Base-by-base conservation (phyloP, 2,113 vertebrate species). In the Vulpes vulpes region DNA sequence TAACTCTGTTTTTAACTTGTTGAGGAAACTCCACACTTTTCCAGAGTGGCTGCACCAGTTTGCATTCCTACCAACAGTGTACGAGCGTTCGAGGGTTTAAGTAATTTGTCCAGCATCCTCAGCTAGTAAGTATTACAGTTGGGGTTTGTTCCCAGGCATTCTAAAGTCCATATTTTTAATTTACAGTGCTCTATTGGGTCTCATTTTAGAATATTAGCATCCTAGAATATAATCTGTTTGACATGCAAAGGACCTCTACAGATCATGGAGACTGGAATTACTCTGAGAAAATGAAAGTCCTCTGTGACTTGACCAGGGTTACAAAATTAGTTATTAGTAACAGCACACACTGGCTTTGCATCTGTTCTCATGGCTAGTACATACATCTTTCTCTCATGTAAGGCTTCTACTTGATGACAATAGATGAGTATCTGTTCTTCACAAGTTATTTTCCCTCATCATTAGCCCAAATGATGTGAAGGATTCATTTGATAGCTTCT, bases 201-300 rank as follows among this genome's bases (percentile, higher is more conserved):
- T 79, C 65, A 64, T 88, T 79, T 84, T 89, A 83, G 22, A 94
- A 85, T 86, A 22, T 80, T 86, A 84, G 25, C 30, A 43, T 51
- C 35, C 65, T 64, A 55, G 20, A 94, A 69, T 78, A 14, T 71
- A 65, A 32, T 71, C 2, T 43, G 43, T 89, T 76, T 91, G 64
- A 38, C 20, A 38, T 64, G 38, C 35, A 91, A 79, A 43, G 27
- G 22, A 69, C 32, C 22, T 78, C 30, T 35, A n/a, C n/a, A 64
- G 11, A 60, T 95, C 38, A 64, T 51, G 65, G 87, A 51, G 23
- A 55, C 12, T 38, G n/a, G 35, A 80, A 57, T 57, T 94, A 12
- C 22, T 91, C 35, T 53, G 59, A 91, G 81, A 96, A 71, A 59
- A n/a, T 14, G 8, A 38, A 74, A 49, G 62, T 79, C 53, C n/a